These are phyloP conservation scores for Buathra laborator DNA, from an alignment of 2,888 invertebrate species.

Conservation along the genomic window DNA sequence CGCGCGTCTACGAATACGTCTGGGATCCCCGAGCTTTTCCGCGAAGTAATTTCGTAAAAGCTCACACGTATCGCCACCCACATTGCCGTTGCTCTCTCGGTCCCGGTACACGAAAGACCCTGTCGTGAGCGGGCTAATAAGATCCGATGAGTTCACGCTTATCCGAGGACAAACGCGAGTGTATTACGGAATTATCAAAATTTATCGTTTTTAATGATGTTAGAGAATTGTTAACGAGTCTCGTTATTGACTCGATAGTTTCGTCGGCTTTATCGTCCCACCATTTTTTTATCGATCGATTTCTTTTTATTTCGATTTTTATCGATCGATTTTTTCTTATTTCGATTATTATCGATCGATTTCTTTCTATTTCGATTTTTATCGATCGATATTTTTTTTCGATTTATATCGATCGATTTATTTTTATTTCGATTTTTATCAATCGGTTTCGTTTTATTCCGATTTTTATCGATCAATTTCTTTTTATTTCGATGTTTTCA, in stretches of 20 bases:
- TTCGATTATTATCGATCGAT: no score
- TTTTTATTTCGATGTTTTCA: no score
- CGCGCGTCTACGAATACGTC: constrained; percentile 63
- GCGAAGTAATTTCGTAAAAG: constrained; percentile 66
- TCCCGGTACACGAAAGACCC: constrained; percentile 7
- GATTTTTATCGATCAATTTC: no score
- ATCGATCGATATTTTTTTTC: no score
- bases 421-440: no score
- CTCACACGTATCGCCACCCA: constrained; percentile 61
- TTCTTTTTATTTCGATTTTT: no score
- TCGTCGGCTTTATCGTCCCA: not conserved
- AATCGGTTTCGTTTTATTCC: no score
- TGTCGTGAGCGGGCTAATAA: constrained; percentile 31
- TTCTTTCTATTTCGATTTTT: no score
- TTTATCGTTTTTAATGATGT: not conserved
- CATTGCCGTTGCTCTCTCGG: constrained; percentile 23
- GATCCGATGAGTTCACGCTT: constrained; percentile 39
- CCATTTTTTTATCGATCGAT: not conserved
- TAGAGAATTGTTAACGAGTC: not conserved
- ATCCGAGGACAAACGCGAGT: not conserved
- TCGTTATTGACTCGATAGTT: not conserved
- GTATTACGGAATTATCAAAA: constrained; percentile 20
- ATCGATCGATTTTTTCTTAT: no score
- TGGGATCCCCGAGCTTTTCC: constrained; percentile 55
- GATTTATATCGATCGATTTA: no score